These are phyloP conservation scores for Neoaliturus tenellus DNA, from an alignment of 2,888 invertebrate genomes.

Conservation along the genomic window DNA sequence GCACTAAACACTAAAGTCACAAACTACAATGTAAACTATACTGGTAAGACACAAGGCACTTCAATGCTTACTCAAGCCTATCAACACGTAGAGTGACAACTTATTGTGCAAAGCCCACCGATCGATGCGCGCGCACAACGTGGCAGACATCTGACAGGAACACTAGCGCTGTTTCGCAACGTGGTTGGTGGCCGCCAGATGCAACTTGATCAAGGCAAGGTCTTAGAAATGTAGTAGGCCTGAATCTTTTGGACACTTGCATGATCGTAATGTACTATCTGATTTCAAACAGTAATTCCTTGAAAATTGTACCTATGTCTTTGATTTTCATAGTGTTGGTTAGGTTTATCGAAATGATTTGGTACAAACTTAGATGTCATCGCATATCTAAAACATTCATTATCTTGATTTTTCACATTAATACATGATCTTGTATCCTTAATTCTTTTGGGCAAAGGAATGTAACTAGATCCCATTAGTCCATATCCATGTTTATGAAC, in stretches of 20 bases:
- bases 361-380: too few relatives aligned
- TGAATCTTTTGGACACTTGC: background rate
- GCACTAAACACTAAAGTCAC: background rate
- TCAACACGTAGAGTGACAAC: constrained; percentile 1
- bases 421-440: too few relatives aligned
- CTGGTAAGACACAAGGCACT: constrained; percentile 6
- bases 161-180: constrained; percentile 25
- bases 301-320: too few relatives aligned
- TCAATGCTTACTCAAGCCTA: background rate
- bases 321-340: too few relatives aligned
- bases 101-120: background rate
- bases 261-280: background rate
- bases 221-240: background rate
- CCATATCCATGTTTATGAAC: too few relatives aligned
- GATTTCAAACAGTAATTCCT: background rate
- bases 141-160: background rate
- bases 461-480: too few relatives aligned
- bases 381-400: too few relatives aligned
- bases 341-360: too few relatives aligned
- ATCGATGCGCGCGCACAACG: constrained; percentile 18
- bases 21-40: too few relatives aligned
- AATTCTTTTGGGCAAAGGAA: too few relatives aligned
- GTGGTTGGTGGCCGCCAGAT: constrained; percentile 13
- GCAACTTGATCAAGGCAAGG: too few relatives aligned
- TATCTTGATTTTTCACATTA: too few relatives aligned